Base-by-base conservation (phyloP, 23 tunicate genomes). In the Ascidia mentula region DNA sequence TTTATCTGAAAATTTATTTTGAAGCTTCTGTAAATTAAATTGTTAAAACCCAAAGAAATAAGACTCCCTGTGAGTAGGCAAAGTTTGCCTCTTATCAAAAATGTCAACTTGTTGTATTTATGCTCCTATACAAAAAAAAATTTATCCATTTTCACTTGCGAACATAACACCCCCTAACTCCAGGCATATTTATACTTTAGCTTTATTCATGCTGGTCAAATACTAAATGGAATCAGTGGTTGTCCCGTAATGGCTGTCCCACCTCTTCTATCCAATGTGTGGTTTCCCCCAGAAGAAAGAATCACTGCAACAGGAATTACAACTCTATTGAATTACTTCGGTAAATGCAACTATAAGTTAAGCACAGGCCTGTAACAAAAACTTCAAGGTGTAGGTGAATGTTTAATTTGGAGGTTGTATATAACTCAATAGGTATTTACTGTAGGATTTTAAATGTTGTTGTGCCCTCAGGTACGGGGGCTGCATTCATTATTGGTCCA, bases 221-320 rank as follows among this genome's bases (percentile, higher is more conserved):
- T 93, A 31, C 76, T 93, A 17, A 93, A 93, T 73, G 98, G 98
- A 18, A 88, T 88, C 12, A 92, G 87, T 53, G 94, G 98, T 79
- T 93, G 98, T 80, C 74, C 87, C 6, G 89, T 88, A 8, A 88
- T 93, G 98, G 94, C 98, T 36, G 87, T 88, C 34, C 98, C 98
- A 20, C 87, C 94, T 17, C 53, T 88, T 22, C 34, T 93, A 31
- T 93, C 98, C 0, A 93, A 88, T 81, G 77, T 77, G 1, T 93
- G 98, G 98, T 93, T 93, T 77, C 98, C 94, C 18, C 89, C 89
- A 61, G 39, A 83, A 32, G 93, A 93, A 59, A 79, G 98, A 83
- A 86, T 93, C 31, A 93, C 98, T 34, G 98, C 98, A 28, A 93
- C 98, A 15, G 87, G 89, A n/a, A 77, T 93, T n/a, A 34, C 94